Percentiles rank a stretch among this genome's conserved stretches.
Evolutionary conservation across 2,888 invertebrate genomes (phyloP).

Genomic region (Melanargia galathea): DNA sequence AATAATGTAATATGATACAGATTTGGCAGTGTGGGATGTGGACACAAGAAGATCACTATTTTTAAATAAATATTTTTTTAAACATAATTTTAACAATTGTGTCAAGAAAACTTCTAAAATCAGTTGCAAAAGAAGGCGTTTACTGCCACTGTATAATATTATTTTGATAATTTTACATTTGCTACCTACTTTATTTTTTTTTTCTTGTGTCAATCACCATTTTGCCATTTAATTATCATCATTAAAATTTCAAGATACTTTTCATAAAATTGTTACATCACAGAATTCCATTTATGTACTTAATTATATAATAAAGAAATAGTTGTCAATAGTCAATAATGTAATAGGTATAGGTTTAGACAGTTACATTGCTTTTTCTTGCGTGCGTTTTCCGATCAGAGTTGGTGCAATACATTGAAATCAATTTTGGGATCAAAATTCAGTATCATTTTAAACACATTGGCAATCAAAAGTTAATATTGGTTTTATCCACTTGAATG

Average conservation of each 20-base stretch:
- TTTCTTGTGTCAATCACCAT: background rate
- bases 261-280: slow-evolving; percentile 38
- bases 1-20: background rate
- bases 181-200: background rate
- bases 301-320: slow-evolving; percentile 58
- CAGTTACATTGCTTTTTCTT: slow-evolving; percentile 48
- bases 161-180: background rate
- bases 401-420: slow-evolving; percentile 33
- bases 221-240: slow-evolving; percentile 7
- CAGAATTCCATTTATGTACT: slow-evolving; percentile 65
- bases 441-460: slow-evolving; percentile 47
- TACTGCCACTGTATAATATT: background rate
- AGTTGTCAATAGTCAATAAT: slow-evolving; percentile 67
- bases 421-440: slow-evolving; percentile 74
- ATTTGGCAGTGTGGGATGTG: background rate
- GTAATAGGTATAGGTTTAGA: slow-evolving; percentile 55
- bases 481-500: slow-evolving; percentile 29
- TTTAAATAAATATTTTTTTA: background rate
- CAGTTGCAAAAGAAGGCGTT: background rate
- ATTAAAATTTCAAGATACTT: background rate
- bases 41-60: background rate
- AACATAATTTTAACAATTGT: too few relatives aligned
- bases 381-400: slow-evolving; percentile 40
- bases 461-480: slow-evolving; percentile 53
- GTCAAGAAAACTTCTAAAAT: too few relatives aligned